These are phyloP conservation scores for Mycalesis mineus DNA, from an alignment of 2,888 invertebrate species.

Conservation along the genomic window DNA sequence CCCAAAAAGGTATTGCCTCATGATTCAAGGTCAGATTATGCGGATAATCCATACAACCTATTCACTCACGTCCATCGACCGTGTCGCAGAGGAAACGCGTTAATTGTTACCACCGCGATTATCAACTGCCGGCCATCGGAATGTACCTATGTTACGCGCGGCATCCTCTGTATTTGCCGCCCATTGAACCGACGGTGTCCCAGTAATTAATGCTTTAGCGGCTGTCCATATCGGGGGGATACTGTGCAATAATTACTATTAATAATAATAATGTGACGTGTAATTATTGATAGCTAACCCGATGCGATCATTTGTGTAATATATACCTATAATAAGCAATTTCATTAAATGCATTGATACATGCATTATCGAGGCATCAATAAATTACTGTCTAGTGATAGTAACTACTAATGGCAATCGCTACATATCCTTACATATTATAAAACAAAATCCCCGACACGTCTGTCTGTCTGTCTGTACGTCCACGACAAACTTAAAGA, in stretches of 20 bases:
- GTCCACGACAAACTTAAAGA: no score
- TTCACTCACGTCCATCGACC: background rate
- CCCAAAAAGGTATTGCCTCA: no score
- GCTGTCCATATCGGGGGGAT: background rate
- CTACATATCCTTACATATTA: no score
- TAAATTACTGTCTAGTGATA: background rate
- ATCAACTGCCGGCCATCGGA: conserved; percentile 48
- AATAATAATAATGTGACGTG: conserved; percentile 2
- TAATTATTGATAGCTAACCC: conserved; percentile 4
- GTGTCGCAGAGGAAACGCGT: conserved; percentile 46
- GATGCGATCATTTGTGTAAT: background rate
- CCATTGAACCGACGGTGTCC: conserved; percentile 52
- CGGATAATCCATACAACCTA: no score
- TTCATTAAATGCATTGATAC: background rate
- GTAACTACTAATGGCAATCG: no score
- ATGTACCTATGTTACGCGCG: conserved; percentile 38
- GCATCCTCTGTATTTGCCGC: conserved; percentile 49
- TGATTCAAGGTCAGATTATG: no score
- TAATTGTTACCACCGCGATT: conserved; percentile 53
- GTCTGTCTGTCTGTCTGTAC: no score
- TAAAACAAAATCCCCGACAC: no score
- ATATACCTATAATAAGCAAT: background rate
- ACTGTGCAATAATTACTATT: background rate
- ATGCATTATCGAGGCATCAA: background rate
- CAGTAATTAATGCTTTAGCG: conserved; percentile 34